Evolutionary conservation across 2,797 vertebrate species (phyloP), one percentile per base, ranked within the genome.

Genomic region (Nyctalus aviator): DNA sequence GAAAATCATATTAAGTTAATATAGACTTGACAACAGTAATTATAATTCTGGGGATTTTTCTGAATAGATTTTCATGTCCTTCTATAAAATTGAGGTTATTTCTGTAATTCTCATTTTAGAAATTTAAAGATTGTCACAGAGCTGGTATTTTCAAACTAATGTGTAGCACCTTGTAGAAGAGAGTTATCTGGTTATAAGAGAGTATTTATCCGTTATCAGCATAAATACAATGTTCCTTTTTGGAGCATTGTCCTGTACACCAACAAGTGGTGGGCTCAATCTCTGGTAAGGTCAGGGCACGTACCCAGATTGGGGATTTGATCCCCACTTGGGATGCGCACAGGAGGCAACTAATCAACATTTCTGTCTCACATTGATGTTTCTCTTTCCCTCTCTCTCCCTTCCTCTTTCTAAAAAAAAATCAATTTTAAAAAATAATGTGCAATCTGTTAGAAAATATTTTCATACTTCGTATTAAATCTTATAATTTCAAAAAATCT

Each of bases 1-100:
- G 87, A 84, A 95, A 89, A 11, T 90, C 69, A n/a, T 53, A 14
- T 68, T 64, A 59, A 84, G 35, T 55, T 44, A 73, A 35, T n/a
- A 41, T 89, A 12, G 14, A 69, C 55, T 78, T 86, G 20, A 72
- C 17, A 81, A n/a, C 35, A 72, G 1, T 76, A 83, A 88, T 44
- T 72, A 9, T 18, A 87, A 27, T 66, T 92, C 59, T 68, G 92
- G 44, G 8, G 4, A 62, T 69, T 79, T 62, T 62, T 90, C 55
- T 92, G 46, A 82, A 68, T 18, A 3, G 4, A 41, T 25, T 81
- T 0, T 15, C 35, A 62, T 44, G 15, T 30, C 5, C 76, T 72
- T 69, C 17, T 32, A 53, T 53, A 77, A 94, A 90, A 73, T 73
- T 48, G 25, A 68, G 9, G 64, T 59, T 83, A 79, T 55, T 94